Evolutionary conservation across 2,888 invertebrate genomes (phyloP), one percentile per base, ranked within the genome.

Genomic region (Drosophila nr. fundita): DNA sequence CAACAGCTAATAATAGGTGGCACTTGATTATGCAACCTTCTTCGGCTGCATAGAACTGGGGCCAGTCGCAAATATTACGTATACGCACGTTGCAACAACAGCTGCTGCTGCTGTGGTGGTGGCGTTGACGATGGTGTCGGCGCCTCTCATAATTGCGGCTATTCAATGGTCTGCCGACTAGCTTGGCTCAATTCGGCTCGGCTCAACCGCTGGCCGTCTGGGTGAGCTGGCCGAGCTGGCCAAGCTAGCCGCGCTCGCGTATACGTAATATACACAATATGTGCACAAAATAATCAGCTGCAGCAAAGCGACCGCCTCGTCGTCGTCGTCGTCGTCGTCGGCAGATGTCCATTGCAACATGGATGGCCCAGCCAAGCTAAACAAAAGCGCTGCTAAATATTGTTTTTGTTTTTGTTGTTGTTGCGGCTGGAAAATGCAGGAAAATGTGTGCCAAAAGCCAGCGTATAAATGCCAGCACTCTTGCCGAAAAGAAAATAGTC

Each of bases 321-420:
- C 48, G 48, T 40, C 27, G 62, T 45, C 48, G 48, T 40, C 27
- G 62, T 49, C 42, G 55, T 53, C 53, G 75, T 63, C 76, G 86
- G 89, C 83, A 84, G 87, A 89, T 89, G 90, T 89, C 85, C 90
- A 80, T 84, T 84, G 90, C 83, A 84, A 84, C 88, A 84, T 82
- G 71, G 73, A 83, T 76, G 76, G 83, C 63, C 82, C 61, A 71
- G 71, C 68, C 76, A 72, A 85, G 77, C 89, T 76, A 87, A 86
- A 84, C 79, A 87, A 78, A 90, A 82, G 82, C 80, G 52, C 66
- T 60, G 72, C 71, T 54, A 38, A 54, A 49, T 49, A 55, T 27
- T 57, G 57, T 57, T 72, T 49, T 15, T 45, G 54, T 50, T 50
- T 38, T 21, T 52, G 32, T 11, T 76, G 59, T n/a, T 64, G 68